Base-by-base conservation (phyloP, 2,797 vertebrate species). In the Notoglanidium macrostoma region DNA sequence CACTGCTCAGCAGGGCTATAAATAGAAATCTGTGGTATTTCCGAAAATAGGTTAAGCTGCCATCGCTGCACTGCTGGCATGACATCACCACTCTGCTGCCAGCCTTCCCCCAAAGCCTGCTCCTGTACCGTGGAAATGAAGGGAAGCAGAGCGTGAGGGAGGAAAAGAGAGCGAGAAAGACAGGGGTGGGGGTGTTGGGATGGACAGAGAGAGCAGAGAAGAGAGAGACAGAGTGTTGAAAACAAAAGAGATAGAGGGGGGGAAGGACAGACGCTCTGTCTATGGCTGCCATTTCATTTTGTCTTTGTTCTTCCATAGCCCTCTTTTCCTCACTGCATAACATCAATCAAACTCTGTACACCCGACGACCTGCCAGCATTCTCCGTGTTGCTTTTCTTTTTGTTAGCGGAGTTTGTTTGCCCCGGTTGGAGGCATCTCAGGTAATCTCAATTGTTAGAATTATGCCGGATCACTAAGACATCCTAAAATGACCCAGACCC, bases 31-130 rank as follows among this genome's bases (percentile, higher is more conserved):
- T 93, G 94, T 95, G 95, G 95, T 95, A 95, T 95, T 96, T 96
- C 95, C 91, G 93, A 96, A 96, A 96, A 96, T 96, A 95, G 96
- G 96, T 96, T 96, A 96, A 96, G 95, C 95, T 96, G 94, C 95
- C 95, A 95, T 95, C 89, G 91, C 94, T 94, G 94, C 93, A 94
- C 94, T 95, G 94, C 93, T 95, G 94, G 94, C 94, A 94, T 96
- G 95, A 96, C 96, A 96, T 96, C 96, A 95, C 93, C 94, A 94
- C 94, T 94, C 94, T 93, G 93, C 94, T 95, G 93, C 94, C 93
- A 95, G 94, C 91, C 89, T 89, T 84, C 83, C 54, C 81, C 85
- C 90, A 89, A 92, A 89, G 57, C 87, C 59, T 84, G 67, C 81
- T 85, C 49, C 81, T 83, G 32, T 72, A 89, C 68, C 17, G 91